These are phyloP conservation scores for Cryptocephalus primarius DNA, from an alignment of 2,888 invertebrate species.

Conservation along the genomic window DNA sequence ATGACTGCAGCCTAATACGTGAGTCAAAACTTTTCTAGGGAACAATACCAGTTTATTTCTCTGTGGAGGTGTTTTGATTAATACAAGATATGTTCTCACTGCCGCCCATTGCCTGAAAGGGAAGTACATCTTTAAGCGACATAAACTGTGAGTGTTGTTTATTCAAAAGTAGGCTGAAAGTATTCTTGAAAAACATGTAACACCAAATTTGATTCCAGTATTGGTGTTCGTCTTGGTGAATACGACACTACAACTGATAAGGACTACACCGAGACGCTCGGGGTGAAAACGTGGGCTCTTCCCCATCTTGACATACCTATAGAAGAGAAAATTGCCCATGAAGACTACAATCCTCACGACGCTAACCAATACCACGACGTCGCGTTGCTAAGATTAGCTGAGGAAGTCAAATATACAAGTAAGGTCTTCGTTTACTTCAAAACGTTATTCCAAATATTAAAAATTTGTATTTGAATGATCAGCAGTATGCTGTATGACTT, in stretches of 20 bases:
- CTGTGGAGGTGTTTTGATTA: constrained; percentile 36
- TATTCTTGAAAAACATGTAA: neutral
- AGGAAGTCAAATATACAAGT: neutral
- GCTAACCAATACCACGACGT: neutral
- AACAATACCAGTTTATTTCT: constrained; percentile 24
- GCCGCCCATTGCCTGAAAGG: constrained; percentile 34
- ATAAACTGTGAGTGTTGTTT: neutral
- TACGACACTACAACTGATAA: constrained; percentile 13
- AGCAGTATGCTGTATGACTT: too few relatives aligned
- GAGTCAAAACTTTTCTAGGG: constrained; percentile 1
- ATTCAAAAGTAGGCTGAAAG: neutral
- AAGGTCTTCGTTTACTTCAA: neutral
- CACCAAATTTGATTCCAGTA: constrained; percentile 12
- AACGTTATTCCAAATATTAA: too few relatives aligned
- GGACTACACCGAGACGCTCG: constrained; percentile 15
- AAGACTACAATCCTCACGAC: neutral
- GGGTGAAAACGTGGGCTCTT: constrained; percentile 26
- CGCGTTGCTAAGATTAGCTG: neutral
- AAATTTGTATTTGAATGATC: too few relatives aligned
- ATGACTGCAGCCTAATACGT: too few relatives aligned
- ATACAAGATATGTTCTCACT: constrained; percentile 30
- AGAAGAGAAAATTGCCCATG: constrained; percentile 6
- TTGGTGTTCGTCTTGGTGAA: constrained; percentile 22
- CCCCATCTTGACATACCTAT: constrained; percentile 32
- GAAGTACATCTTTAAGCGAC: neutral